Percentiles rank a stretch among this genome's conserved stretches.
Conservation (phyloP, 2,888 invertebrate species). For the Andricus quercusramuli region DNA sequence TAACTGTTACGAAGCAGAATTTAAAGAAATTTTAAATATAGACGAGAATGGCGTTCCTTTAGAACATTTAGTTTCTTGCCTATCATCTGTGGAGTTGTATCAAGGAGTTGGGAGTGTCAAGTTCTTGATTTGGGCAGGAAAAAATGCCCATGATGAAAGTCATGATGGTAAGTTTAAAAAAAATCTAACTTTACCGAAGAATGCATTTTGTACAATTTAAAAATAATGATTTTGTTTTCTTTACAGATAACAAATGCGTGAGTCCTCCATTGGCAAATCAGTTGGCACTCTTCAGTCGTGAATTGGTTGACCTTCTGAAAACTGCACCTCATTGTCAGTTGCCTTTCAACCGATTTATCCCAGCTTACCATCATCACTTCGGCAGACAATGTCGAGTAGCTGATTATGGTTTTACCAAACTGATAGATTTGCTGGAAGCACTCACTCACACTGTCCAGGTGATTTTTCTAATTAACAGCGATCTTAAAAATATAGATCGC, state of each 20-base stretch:
- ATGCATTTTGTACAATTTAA: background rate
- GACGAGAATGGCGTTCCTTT: conserved; percentile 89
- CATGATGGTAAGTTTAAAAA: conserved; percentile 70
- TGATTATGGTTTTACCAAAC: conserved; percentile 96
- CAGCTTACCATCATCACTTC: conserved; percentile 97
- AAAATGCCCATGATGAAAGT: conserved; percentile 67
- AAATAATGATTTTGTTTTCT: background rate
- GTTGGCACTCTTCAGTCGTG: conserved; percentile 90
- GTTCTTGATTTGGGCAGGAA: conserved; percentile 79
- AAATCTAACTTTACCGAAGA: background rate
- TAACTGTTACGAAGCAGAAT: conserved; percentile 89
- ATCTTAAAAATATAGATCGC: too few species aligned
- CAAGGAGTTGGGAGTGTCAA: conserved; percentile 81
- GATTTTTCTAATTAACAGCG: conserved; percentile 58
- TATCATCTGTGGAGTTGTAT: conserved; percentile 85
- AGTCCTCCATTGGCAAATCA: conserved; percentile 86
- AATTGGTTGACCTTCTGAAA: conserved; percentile 91
- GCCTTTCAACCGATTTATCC: conserved; percentile 92
- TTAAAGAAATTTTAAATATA: conserved; percentile 82
- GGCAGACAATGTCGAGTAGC: conserved; percentile 97
- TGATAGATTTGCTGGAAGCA: conserved; percentile 93
- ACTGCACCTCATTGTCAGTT: conserved; percentile 91
- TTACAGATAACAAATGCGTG: conserved; percentile 79
- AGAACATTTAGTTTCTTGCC: conserved; percentile 93
- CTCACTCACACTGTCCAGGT: conserved; percentile 93